Evolutionary conservation across 2,888 invertebrate genomes (phyloP).

Genomic region (Platycheirus albimanus): DNA sequence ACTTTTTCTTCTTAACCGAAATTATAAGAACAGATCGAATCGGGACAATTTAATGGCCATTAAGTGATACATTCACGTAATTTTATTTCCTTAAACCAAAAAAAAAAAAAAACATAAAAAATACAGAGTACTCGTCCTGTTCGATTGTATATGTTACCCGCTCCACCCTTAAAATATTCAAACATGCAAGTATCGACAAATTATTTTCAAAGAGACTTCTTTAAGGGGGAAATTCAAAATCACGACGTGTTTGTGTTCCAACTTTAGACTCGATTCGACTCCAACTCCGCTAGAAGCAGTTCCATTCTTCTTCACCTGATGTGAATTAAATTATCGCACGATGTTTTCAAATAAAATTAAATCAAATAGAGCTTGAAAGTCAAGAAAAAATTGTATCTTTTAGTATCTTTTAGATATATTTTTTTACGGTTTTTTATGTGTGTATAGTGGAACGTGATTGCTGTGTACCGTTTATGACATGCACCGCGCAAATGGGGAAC

Average conservation of each 20-base stretch:
- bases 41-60: conserved; percentile 72
- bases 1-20: conserved; percentile 36
- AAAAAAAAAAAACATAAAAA: conserved; percentile 11
- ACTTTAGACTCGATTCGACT: no score
- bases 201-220: conserved; percentile 57
- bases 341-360: conserved; percentile 74
- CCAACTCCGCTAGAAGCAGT: conserved; percentile 16
- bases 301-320: conserved; percentile 69
- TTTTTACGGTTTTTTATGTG: conserved; percentile 21
- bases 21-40: conserved; percentile 52
- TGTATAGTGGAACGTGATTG: conserved; percentile 52
- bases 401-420: conserved; percentile 7
- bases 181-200: conserved; percentile 66
- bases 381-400: conserved; percentile 21
- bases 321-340: conserved; percentile 74
- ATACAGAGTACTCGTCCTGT: no score
- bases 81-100: conserved; percentile 53
- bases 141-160: neutral
- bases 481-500: conserved; percentile 60
- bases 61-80: conserved; percentile 73
- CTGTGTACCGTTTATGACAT: conserved; percentile 63
- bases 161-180: conserved; percentile 52
- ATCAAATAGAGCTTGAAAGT: conserved; percentile 53
- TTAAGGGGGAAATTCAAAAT: conserved; percentile 35
- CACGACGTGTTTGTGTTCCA: conserved; percentile 68